Evolutionary conservation across 2,888 invertebrate genomes (phyloP).

Genomic region (Criorhina ranunculi): DNA sequence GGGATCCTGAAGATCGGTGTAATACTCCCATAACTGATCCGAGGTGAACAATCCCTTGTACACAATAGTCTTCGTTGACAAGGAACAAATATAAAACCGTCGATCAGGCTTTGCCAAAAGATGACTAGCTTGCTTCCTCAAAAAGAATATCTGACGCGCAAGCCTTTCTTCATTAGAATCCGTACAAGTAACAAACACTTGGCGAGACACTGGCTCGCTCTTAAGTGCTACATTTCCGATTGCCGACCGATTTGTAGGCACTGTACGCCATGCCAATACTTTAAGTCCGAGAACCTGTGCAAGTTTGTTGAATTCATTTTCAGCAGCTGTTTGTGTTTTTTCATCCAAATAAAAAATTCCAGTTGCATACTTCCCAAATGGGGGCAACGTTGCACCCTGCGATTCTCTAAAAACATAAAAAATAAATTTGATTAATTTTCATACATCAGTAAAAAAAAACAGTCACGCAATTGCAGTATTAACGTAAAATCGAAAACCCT

Average conservation of each 20-base stretch:
- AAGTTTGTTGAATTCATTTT: slow-evolving; percentile 91
- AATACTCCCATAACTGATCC: slow-evolving; percentile 93
- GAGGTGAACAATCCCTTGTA: slow-evolving; percentile 99
- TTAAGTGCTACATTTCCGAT: slow-evolving; percentile 97
- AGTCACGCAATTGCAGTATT: background rate
- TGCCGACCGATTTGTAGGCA: slow-evolving; percentile 93
- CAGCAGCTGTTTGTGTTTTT: slow-evolving; percentile 91
- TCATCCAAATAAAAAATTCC: slow-evolving; percentile 98
- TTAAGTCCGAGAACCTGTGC: slow-evolving; percentile 92
- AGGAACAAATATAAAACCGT: slow-evolving; percentile 97
- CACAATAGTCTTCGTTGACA: slow-evolving; percentile 95
- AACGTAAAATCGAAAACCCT: background rate
- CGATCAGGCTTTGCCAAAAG: slow-evolving; percentile 93
- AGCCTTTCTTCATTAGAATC: slow-evolving; percentile 83
- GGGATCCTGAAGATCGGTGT: slow-evolving; percentile 89
- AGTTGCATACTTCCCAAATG: slow-evolving; percentile 96
- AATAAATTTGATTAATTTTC: background rate
- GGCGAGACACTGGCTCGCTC: slow-evolving; percentile 98
- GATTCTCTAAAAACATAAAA: slow-evolving; percentile 87
- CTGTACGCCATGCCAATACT: slow-evolving; percentile 97
- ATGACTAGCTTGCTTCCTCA: slow-evolving; percentile 97
- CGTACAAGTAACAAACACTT: slow-evolving; percentile 92
- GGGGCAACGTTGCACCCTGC: slow-evolving; percentile 93
- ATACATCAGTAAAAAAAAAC: background rate
- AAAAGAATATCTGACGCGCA: slow-evolving; percentile 91